phyloP scores from a whole-genome alignment of 2,797 vertebrate species.

The Falco biarmicus region DNA sequence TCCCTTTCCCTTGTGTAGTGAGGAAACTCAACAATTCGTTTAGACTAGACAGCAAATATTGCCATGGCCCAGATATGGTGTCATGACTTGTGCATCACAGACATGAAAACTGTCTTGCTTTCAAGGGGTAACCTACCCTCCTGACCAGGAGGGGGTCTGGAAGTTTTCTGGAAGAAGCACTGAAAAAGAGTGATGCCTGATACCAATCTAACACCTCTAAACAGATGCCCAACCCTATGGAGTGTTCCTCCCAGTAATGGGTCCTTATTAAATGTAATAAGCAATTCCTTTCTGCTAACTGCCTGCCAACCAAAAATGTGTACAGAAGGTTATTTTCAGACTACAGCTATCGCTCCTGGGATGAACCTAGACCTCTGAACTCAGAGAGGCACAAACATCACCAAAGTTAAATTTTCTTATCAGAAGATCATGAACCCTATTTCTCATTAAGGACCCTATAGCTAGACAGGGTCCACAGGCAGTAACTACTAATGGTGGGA shows the following conservation, averaged over 20 bases:
- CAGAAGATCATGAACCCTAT: rapidly evolving
- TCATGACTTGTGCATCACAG: neutral
- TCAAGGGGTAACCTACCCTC: neutral
- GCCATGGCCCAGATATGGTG: neutral
- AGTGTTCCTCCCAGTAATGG: neutral
- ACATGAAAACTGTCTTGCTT: neutral
- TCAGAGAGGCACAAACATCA: neutral
- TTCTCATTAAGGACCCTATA: neutral
- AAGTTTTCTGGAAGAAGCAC: neutral
- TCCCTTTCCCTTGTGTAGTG: neutral
- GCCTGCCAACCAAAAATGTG: rapidly evolving
- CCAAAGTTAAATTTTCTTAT: neutral
- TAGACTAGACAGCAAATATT: neutral
- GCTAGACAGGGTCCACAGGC: neutral
- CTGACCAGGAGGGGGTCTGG: rapidly evolving
- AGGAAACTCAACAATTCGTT: neutral
- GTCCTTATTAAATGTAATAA: neutral
- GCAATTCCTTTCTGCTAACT: neutral
- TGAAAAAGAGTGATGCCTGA: too few relatives aligned
- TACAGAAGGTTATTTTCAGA: neutral
- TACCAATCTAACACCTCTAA: neutral
- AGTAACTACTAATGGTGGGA: neutral
- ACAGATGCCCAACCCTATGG: rapidly evolving
- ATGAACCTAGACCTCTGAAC: neutral
- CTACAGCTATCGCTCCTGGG: neutral